phyloP scores from a whole-genome alignment of 1,140 invertebrate species.

The Sminthurides bifidus region DNA sequence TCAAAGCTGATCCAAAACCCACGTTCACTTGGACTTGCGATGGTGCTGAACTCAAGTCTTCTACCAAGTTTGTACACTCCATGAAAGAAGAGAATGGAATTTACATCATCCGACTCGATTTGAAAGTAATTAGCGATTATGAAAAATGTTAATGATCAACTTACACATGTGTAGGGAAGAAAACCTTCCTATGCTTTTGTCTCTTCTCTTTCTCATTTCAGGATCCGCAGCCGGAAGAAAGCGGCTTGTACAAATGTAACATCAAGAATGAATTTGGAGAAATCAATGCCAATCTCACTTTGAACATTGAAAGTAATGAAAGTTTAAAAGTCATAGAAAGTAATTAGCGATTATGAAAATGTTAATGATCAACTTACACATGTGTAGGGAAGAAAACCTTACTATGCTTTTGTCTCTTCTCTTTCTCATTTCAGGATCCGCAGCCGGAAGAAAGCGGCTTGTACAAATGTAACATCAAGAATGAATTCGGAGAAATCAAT shows the following conservation, averaged over 20 bases:
- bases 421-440: slow-evolving; percentile 52
- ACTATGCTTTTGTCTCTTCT: slow-evolving; percentile 5
- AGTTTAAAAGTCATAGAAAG: slow-evolving; percentile 5
- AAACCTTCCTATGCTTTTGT: slow-evolving; percentile 1
- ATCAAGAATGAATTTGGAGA: slow-evolving; percentile 93
- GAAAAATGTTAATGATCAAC: slow-evolving; percentile 2
- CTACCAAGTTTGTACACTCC: slow-evolving; percentile 61
- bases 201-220: slow-evolving; percentile 32
- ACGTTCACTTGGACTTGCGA: slow-evolving; percentile 86
- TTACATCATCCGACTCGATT: slow-evolving; percentile 78
- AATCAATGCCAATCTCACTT: slow-evolving; percentile 86
- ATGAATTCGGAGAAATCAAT: slow-evolving; percentile 86
- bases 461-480: slow-evolving; percentile 97
- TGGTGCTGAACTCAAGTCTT: slow-evolving; percentile 61
- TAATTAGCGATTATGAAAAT: background rate
- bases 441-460: slow-evolving; percentile 87
- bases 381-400: background rate
- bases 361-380: slow-evolving; percentile 9
- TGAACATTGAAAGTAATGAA: slow-evolving; percentile 88
- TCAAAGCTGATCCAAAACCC: slow-evolving; percentile 85
- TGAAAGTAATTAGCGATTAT: slow-evolving; percentile 46
- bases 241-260: slow-evolving; percentile 95
- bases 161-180: background rate
- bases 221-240: slow-evolving; percentile 86
- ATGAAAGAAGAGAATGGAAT: slow-evolving; percentile 68